Evolutionary conservation across 1,140 invertebrate species (phyloP).

Genomic region (Campoletis sonorensis): DNA sequence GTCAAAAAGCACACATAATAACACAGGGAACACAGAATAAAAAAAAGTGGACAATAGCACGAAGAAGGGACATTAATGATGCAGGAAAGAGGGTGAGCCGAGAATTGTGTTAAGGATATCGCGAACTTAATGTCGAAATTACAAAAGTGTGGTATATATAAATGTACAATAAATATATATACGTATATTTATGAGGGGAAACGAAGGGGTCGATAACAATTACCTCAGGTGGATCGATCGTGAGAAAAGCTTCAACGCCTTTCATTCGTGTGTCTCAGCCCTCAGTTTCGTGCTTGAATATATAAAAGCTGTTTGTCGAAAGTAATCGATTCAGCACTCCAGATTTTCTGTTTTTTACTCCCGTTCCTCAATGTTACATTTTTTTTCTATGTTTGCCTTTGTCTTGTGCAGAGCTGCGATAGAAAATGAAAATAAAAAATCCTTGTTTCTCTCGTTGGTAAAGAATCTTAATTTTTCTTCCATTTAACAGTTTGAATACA

Average conservation of each 20-base stretch:
- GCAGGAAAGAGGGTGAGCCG: background rate
- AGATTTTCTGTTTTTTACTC: background rate
- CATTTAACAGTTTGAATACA: too few species aligned
- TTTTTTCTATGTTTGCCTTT: background rate
- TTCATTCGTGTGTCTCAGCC: constrained; percentile 5
- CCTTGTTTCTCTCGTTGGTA: too few species aligned
- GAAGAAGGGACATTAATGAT: background rate
- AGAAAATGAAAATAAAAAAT: background rate
- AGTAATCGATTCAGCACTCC: constrained; percentile 8
- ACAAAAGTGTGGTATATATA: background rate
- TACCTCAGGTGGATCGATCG: constrained; percentile 27
- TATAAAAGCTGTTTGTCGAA: background rate
- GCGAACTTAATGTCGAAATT: background rate
- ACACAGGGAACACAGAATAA: background rate
- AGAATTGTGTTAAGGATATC: background rate
- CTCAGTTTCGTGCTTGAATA: background rate
- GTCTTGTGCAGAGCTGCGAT: background rate
- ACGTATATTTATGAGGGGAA: background rate
- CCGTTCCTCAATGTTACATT: background rate
- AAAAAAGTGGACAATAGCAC: background rate
- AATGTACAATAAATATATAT: background rate
- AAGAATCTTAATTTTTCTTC: too few species aligned
- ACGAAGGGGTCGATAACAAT: constrained; percentile 33
- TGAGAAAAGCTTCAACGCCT: constrained; percentile 15
- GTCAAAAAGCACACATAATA: background rate